Evolutionary conservation across 1,140 invertebrate species (phyloP), one percentile per base, ranked within the genome.

Genomic region (Zaprionus nigranus): DNA sequence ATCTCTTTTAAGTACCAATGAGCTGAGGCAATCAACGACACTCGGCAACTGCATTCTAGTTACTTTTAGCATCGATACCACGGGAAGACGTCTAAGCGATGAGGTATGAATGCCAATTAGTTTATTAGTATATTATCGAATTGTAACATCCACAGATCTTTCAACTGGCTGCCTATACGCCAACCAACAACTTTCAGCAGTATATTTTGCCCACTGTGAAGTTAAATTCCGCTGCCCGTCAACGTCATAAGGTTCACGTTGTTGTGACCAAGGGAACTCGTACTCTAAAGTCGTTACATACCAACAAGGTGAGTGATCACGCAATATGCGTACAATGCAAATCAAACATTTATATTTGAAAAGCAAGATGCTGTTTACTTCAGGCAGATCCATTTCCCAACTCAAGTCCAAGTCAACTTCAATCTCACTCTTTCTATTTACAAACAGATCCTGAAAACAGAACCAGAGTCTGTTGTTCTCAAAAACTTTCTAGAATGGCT

Each of bases 191-290:
- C 46, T 97, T 96, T 90, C 95, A 95, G 0, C 96, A 97, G 82
- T 97, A 97, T 82, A 96, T 97, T 51, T 97, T 97, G 96, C 96
- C 96, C 2, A 95, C 95, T 85, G 95, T 95, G 34, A 95, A 97
- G 90, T 92, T 97, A 38, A 96, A 95, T 86, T 94, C 94, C 5
- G 93, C 94, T 7, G 95, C 95, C 2, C 94, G 94, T 46, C 94
- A 95, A 38, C 94, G 96, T 17, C 96, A 96, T 91, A 95, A 95
- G 78, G 94, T 97, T 56, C 94, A 95, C 66, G 95, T 97, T 9
- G 95, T 96, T 57, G 96, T 95, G 64, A 95, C 96, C 49, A 95
- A 95, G 17, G 94, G 95, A 75, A 97, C 95, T 90, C 94, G 96
- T 28, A 95, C 96, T 93, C 93, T 97, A 22, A 96, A 96, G 92